Percentiles rank a stretch among this genome's conserved stretches.
Evolutionary conservation across 2,113 vertebrate species (phyloP).

Genomic region (Platanista minor): DNA sequence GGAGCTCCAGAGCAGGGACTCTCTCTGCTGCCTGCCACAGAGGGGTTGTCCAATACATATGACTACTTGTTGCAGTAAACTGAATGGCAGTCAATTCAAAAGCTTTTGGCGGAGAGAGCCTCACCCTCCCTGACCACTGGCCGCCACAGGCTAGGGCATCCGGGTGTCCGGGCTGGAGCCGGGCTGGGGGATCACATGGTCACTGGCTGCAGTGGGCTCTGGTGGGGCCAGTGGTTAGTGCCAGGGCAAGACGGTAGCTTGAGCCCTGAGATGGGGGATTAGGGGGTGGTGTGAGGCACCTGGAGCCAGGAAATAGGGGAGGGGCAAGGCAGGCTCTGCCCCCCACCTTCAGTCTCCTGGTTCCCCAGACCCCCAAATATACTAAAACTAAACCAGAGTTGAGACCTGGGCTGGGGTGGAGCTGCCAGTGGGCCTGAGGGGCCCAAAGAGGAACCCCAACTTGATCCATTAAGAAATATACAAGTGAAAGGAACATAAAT

Average conservation of each 20-base stretch:
- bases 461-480: constrained; percentile 41
- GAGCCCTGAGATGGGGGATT: not conserved
- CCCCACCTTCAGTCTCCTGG: not conserved
- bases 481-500: constrained; percentile 53
- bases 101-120: not conserved
- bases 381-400: not conserved
- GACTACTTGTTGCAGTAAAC: not conserved
- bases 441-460: not conserved
- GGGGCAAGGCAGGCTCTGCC: not conserved
- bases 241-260: not conserved
- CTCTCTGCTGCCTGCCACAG: not conserved
- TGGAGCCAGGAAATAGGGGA: not conserved
- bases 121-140: not conserved
- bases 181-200: not conserved
- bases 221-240: too few species aligned
- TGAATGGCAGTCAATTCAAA: not conserved
- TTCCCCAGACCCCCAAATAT: not conserved
- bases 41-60: not conserved
- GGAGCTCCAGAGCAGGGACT: not conserved
- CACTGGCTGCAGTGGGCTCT: accelerated
- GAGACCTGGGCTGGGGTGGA: not conserved
- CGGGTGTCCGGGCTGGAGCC: not conserved
- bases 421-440: not conserved
- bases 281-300: not conserved
- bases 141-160: not conserved